phyloP scores from a whole-genome alignment of 2,113 vertebrate genomes.

The Phyllopteryx taeniolatus region DNA sequence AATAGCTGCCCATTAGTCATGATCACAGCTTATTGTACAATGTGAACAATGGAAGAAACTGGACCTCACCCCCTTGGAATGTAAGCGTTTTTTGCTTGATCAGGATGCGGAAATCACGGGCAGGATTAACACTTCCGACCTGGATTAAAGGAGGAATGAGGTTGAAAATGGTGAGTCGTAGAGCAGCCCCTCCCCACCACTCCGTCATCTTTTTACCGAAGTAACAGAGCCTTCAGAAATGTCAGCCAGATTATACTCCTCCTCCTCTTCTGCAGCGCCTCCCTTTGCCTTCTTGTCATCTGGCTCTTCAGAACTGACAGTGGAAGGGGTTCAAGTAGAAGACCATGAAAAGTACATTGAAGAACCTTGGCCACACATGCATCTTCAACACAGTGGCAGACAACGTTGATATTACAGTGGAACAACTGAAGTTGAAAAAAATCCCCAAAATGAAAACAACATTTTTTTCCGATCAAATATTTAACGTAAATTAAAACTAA shows the following conservation, averaged over 20 bases:
- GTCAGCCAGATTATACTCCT: constrained; percentile 73
- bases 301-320: constrained; percentile 67
- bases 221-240: constrained; percentile 82
- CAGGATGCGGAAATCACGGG: constrained; percentile 81
- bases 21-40: background rate
- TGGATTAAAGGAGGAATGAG: constrained; percentile 47
- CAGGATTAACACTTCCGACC: constrained; percentile 92
- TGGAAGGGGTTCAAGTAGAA: background rate
- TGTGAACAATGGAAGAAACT: background rate
- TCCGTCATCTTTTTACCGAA: constrained; percentile 72
- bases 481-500: too few relatives aligned
- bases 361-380: background rate
- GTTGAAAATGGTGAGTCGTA: constrained; percentile 2
- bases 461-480: too few relatives aligned
- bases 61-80: constrained; percentile 83
- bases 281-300: constrained; percentile 72
- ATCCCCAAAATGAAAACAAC: background rate
- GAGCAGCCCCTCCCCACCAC: background rate
- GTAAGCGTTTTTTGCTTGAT: constrained; percentile 79
- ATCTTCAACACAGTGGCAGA: background rate
- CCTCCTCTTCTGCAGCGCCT: constrained; percentile 60
- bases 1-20: constrained; percentile 22
- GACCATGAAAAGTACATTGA: background rate
- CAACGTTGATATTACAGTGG: background rate
- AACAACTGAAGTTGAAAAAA: background rate